These are phyloP conservation scores for Tineola bisselliella DNA, from an alignment of 2,888 invertebrate genomes.

Conservation along the genomic window DNA sequence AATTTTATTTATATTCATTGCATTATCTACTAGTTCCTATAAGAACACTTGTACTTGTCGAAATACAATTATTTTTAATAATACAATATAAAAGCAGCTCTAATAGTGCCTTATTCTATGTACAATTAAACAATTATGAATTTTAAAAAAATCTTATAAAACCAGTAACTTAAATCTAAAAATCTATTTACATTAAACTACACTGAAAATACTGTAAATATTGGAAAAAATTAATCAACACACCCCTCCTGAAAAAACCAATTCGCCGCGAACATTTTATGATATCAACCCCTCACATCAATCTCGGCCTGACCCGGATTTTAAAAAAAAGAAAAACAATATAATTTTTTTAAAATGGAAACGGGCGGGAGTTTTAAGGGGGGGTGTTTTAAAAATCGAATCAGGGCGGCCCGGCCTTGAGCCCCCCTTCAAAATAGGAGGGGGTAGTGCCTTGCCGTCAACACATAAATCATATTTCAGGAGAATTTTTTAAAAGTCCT, in stretches of 20 bases:
- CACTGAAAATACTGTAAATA: not conserved
- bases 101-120: too few species aligned
- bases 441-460: slow-evolving; percentile 55
- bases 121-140: too few species aligned
- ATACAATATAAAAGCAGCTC: too few species aligned
- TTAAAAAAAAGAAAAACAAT: slow-evolving; percentile 24
- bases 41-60: too few species aligned
- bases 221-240: not conserved
- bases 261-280: not conserved
- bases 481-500: slow-evolving; percentile 70
- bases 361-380: slow-evolving; percentile 14
- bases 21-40: too few species aligned
- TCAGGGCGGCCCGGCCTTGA: slow-evolving; percentile 60
- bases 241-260: not conserved
- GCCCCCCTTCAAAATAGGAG: slow-evolving; percentile 28
- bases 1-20: too few species aligned
- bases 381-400: slow-evolving; percentile 67
- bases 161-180: too few species aligned
- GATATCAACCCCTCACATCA: slow-evolving; percentile 9
- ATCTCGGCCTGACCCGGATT: slow-evolving; percentile 14
- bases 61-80: too few species aligned
- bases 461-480: slow-evolving; percentile 70
- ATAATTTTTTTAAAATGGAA: slow-evolving; percentile 19
- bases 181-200: too few species aligned
- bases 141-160: too few species aligned